Percentiles rank a stretch among this genome's conserved stretches.
Conservation (phyloP, 2,797 vertebrate genomes). For the Dendrocincla tyrannina region DNA sequence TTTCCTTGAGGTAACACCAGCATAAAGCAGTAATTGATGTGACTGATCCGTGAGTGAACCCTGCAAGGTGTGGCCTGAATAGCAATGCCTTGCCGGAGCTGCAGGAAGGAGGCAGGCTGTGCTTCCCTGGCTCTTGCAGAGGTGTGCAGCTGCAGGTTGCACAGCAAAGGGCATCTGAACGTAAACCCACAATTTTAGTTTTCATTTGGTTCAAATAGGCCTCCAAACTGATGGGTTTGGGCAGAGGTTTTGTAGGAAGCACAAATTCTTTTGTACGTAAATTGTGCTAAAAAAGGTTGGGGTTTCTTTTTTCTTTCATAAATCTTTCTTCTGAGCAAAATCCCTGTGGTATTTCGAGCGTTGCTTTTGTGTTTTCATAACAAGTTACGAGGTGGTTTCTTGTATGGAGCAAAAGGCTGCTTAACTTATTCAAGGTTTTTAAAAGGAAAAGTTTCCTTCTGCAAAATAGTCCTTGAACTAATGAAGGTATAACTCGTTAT, state of each 20-base stretch:
- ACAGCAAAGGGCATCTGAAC: not conserved
- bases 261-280: not conserved
- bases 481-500: not conserved
- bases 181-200: not conserved
- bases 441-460: not conserved
- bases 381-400: not conserved
- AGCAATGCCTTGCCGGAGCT: not conserved
- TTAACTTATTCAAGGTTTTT: not conserved
- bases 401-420: not conserved
- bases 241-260: not conserved
- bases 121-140: not conserved
- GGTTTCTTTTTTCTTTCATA: not conserved
- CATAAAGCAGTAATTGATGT: conserved; percentile 23
- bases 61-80: not conserved
- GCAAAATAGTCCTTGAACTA: not conserved
- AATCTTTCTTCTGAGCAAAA: not conserved
- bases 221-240: not conserved
- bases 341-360: accelerated
- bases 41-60: conserved; percentile 10
- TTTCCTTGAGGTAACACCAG: conserved; percentile 8
- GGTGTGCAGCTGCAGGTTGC: not conserved
- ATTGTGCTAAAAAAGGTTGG: not conserved
- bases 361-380: not conserved
- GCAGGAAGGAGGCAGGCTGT: conserved; percentile 10
- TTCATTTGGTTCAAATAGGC: not conserved